Evolutionary conservation across 2,113 vertebrate species (phyloP), one percentile per base, ranked within the genome.

Genomic region (Tupaia tana): DNA sequence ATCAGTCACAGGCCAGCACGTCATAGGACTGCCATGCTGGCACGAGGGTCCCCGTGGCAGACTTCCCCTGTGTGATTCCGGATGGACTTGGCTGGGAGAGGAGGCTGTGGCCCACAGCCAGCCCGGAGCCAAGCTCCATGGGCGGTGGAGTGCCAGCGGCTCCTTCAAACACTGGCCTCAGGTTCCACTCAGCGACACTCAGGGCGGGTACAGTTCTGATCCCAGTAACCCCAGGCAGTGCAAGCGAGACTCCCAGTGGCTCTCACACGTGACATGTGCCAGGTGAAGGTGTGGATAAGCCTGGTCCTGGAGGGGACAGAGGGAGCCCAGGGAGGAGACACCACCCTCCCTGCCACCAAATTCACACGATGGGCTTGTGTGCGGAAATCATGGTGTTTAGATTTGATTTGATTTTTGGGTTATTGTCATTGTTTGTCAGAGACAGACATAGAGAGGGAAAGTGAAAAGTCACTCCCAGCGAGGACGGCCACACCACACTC

Each of bases 1-100:
- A 56, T 14, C 2, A 7, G 29, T 18, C 18, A 27, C 13, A 12
- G 0, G 27, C 7, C 10, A 54, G 16, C 13, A 15, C 61, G 43
- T 43, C 43, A 27, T 2, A 25, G 6, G 61, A 31, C 7, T 58
- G 1, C 25, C 10, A 2, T 11, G 9, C 20, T 43, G 83, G 18
- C 9, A 19, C 64, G 19, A 54, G n/a, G 25, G 9, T 63, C 27
- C 34, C 25, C 4, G 4, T 3, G 52, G 67, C 3, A 2, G 9
- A 20, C 16, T 24, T 16, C 0, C 27, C 16, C 34, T 16, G 1
- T 16, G 9, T 86, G 64, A 6, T 24, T 71, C 56, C 34, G 25
- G 27, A 29, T 64, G 61, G 16, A 52, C 22, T 31, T 7, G 20
- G 20, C 66, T 25, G 54, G 73, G 22, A 43, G 10, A 80, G 24